Evolutionary conservation across 2,797 vertebrate genomes (phyloP).

Genomic region (Cryptoblepharus egeriae): DNA sequence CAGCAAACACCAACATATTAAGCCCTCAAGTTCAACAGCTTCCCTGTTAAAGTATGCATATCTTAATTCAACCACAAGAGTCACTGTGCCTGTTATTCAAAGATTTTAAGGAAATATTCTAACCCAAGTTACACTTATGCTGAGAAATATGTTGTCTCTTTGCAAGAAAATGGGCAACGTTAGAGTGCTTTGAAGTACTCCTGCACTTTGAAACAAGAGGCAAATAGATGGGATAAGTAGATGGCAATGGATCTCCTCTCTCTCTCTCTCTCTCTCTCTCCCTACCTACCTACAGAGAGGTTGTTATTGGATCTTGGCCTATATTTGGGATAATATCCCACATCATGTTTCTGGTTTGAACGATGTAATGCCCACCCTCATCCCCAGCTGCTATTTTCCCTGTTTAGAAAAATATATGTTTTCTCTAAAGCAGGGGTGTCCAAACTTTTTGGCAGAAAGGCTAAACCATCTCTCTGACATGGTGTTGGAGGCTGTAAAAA

Average conservation of each 20-base stretch:
- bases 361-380: background rate
- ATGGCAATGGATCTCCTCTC: background rate
- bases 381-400: background rate
- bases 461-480: too few species aligned
- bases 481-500: too few species aligned
- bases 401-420: background rate
- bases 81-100: background rate
- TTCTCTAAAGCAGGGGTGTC: too few species aligned
- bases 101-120: background rate
- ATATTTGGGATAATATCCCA: background rate
- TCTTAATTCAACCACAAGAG: slow-evolving; percentile 23
- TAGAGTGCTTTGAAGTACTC: background rate
- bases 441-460: too few species aligned
- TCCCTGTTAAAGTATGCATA: slow-evolving; percentile 32
- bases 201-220: background rate
- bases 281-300: background rate
- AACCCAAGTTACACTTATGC: background rate
- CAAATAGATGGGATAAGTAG: background rate
- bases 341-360: background rate
- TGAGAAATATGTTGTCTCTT: background rate
- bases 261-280: background rate
- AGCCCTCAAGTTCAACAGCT: background rate
- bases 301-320: background rate
- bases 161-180: background rate
- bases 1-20: background rate